A percentile compares a stretch with the other conserved stretches of the same genome.
phyloP scores from a whole-genome alignment of 2,797 vertebrate species.

The Anabacerthia variegaticeps region DNA sequence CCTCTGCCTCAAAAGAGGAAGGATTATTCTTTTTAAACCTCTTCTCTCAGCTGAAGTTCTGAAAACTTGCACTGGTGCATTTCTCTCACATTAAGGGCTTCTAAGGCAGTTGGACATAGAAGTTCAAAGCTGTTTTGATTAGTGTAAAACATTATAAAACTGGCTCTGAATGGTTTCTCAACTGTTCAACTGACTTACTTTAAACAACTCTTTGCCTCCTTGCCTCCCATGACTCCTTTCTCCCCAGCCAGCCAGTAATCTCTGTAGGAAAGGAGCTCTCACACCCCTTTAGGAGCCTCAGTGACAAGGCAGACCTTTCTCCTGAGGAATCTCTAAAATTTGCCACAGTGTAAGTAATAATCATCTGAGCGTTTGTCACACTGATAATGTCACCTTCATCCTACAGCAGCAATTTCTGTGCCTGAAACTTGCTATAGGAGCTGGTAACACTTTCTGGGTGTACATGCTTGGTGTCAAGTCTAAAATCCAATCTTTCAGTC shows the following conservation, averaged over 20 bases:
- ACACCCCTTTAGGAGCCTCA: background rate
- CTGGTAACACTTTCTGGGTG: background rate
- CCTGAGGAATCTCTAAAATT: background rate
- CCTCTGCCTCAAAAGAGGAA: background rate
- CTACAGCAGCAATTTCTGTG: background rate
- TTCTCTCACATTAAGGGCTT: background rate
- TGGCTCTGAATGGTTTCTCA: background rate
- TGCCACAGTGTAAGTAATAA: background rate
- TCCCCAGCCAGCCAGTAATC: background rate
- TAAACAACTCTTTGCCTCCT: background rate
- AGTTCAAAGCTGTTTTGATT: background rate
- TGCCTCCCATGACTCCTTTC: background rate
- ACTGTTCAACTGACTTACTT: background rate
- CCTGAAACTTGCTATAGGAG: background rate
- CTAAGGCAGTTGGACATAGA: background rate
- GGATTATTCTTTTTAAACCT: background rate
- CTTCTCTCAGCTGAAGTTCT: background rate
- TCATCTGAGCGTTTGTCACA: background rate
- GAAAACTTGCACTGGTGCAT: background rate
- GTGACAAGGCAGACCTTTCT: background rate
- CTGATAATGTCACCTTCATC: background rate
- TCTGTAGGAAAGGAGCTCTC: background rate
- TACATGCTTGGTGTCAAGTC: background rate
- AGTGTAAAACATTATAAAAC: background rate
- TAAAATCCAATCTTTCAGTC: background rate